Percentiles rank a stretch among this genome's conserved stretches.
Conservation (phyloP, 2,113 vertebrate species). For the Tachysurus fulvidraco region DNA sequence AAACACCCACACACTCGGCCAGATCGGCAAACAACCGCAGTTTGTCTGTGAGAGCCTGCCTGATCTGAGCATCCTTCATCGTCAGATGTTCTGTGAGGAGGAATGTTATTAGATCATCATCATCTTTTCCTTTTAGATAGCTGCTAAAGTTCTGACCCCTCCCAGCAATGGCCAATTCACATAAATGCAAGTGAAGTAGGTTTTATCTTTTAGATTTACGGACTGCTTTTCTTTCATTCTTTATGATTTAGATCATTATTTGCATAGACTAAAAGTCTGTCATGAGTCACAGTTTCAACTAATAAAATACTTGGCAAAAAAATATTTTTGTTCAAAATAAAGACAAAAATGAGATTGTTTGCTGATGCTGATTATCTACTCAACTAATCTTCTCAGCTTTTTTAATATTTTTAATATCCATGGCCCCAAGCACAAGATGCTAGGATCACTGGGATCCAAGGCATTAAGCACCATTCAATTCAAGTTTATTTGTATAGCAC, state of each 20-base stretch:
- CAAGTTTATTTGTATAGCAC: no score
- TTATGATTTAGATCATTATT: not conserved
- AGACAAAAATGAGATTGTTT: no score
- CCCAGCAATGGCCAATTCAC: not conserved
- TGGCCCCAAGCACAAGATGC: no score
- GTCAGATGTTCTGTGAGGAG: constrained; percentile 77
- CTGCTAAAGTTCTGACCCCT: not conserved
- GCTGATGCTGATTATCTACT: no score
- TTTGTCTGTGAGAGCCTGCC: constrained; percentile 83
- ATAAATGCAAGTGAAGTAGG: not conserved
- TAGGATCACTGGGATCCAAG: no score
- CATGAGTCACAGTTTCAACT: not conserved
- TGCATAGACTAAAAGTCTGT: not conserved
- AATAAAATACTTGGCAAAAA: not conserved
- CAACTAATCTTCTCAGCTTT: no score
- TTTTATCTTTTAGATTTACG: not conserved
- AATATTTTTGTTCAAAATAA: not conserved
- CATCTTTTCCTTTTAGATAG: not conserved
- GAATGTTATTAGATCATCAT: not conserved
- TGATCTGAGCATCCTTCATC: constrained; percentile 80
- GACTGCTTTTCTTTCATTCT: not conserved
- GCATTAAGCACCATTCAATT: no score
- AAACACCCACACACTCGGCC: constrained; percentile 74
- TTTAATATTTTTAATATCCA: no score
- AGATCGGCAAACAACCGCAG: constrained; percentile 88